Conservation (phyloP, 2,797 vertebrate species). For the Sebastes dallii region DNA sequence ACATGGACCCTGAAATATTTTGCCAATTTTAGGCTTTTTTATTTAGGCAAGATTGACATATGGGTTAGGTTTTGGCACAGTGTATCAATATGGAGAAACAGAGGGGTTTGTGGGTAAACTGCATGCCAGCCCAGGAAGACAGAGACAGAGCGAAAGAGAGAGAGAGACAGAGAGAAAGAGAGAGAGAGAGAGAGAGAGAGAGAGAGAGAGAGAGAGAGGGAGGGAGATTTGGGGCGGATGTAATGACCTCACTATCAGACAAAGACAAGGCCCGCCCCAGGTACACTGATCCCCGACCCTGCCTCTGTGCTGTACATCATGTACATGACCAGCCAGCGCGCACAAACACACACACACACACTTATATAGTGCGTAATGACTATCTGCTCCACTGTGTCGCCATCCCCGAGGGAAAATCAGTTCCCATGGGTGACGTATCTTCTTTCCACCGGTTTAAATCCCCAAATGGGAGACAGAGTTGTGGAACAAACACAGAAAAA, state of each 20-base stretch:
- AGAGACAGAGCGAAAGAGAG: background rate
- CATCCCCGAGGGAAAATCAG: constrained; percentile 1
- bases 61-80: background rate
- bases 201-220: background rate
- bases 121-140: background rate
- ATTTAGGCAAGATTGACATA: background rate
- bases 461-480: background rate
- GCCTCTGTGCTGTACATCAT: constrained; percentile 20
- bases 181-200: constrained; percentile 5
- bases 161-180: constrained; percentile 13
- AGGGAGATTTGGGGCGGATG: constrained; percentile 17
- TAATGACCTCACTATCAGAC: constrained; percentile 31
- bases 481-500: constrained; percentile 16
- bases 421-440: constrained; percentile 17
- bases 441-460: constrained; percentile 8
- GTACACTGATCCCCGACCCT: constrained; percentile 13
- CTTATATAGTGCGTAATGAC: background rate
- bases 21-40: background rate
- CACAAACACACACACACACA: background rate
- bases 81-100: background rate
- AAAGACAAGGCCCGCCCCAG: constrained; percentile 33
- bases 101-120: constrained; percentile 23
- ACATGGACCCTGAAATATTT: background rate
- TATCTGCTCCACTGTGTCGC: background rate
- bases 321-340: background rate